phyloP scores from a whole-genome alignment of 1,140 invertebrate species.

The Aleiodes sp. region DNA sequence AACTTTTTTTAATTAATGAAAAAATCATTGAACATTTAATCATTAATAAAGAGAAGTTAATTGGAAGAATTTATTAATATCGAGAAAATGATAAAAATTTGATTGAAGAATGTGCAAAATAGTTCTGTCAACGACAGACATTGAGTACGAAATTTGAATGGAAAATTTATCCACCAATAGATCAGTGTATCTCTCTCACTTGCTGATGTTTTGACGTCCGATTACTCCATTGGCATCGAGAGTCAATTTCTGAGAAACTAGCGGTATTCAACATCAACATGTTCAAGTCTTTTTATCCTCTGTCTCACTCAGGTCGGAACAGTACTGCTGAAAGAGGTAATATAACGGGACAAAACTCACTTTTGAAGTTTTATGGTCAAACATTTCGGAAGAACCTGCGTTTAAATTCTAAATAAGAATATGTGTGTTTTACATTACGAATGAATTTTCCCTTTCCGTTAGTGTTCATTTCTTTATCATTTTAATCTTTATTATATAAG shows the following conservation, averaged over 20 bases:
- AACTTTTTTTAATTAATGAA: too few species aligned
- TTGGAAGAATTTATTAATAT: too few species aligned
- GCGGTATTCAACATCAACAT: conserved; percentile 24
- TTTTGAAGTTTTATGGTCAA: conserved; percentile 26
- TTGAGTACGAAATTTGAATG: too few species aligned
- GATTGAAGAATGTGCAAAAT: too few species aligned
- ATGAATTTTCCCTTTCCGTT: conserved; percentile 33
- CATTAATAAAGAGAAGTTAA: too few species aligned
- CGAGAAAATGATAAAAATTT: too few species aligned
- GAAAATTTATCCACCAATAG: too few species aligned
- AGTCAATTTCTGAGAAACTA: conserved; percentile 38
- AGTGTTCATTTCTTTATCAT: conserved; percentile 14
- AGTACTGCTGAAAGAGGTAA: not conserved
- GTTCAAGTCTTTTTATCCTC: not conserved
- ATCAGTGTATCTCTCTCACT: too few species aligned
- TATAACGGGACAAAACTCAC: conserved; percentile 34
- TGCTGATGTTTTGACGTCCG: not conserved
- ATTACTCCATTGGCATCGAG: conserved; percentile 35
- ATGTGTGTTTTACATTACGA: not conserved
- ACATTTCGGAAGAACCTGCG: conserved; percentile 11
- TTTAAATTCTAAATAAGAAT: conserved; percentile 3
- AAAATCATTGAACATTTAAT: too few species aligned
- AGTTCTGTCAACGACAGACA: too few species aligned
- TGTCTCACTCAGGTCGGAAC: conserved; percentile 20
- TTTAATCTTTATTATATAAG: not conserved